phyloP scores from a whole-genome alignment of 2,797 vertebrate genomes.

The Coccyzus lansbergi region DNA sequence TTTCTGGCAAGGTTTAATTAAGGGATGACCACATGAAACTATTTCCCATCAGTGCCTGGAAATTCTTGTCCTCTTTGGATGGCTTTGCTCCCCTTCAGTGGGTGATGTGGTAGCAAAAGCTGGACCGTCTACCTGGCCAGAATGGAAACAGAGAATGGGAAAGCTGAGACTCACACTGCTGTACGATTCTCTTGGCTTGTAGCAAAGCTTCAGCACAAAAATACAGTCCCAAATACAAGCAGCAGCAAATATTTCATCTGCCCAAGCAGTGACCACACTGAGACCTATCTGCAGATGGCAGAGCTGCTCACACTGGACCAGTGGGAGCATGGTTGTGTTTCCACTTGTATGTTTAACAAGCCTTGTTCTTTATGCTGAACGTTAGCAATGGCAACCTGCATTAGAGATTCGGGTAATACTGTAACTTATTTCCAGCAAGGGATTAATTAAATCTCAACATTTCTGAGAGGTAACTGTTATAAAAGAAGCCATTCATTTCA shows the following conservation, averaged over 20 bases:
- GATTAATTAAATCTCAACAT: slow-evolving; percentile 50
- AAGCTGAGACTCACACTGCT: background rate
- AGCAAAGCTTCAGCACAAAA: background rate
- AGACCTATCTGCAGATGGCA: fast-evolving
- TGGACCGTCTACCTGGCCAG: background rate
- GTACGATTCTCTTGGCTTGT: background rate
- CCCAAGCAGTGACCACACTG: background rate
- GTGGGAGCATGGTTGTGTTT: background rate
- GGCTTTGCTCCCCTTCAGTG: background rate
- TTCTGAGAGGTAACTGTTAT: background rate
- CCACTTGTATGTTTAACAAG: background rate
- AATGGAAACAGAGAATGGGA: background rate
- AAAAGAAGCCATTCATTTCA: slow-evolving; percentile 44
- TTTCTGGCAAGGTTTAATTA: slow-evolving; percentile 30
- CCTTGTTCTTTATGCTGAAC: background rate
- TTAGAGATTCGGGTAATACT: slow-evolving; percentile 12
- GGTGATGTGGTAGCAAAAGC: background rate
- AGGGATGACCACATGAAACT: slow-evolving; percentile 33
- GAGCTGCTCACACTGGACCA: fast-evolving
- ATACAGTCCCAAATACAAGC: background rate
- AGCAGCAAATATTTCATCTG: background rate
- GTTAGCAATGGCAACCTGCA: slow-evolving; percentile 20
- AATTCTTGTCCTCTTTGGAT: background rate
- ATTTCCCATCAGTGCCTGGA: slow-evolving; percentile 48
- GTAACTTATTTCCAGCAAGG: slow-evolving; percentile 36